phyloP scores from a whole-genome alignment of 2,888 invertebrate genomes.

The Thelaira solivaga region DNA sequence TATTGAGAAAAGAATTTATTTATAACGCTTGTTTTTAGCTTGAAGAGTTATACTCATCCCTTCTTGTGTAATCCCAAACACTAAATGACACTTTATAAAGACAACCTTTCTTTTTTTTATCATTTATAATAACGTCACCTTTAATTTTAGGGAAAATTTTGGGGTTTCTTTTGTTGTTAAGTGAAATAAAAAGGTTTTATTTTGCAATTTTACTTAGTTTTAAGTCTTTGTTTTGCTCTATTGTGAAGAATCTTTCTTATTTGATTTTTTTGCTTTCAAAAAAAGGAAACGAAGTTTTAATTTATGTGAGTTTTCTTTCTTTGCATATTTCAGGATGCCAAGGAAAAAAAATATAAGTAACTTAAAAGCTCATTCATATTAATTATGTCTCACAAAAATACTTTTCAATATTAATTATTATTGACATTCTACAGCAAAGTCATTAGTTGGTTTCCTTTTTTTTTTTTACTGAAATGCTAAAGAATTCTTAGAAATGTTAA shows the following conservation, averaged over 20 bases:
- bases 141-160: conserved; percentile 26
- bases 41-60: background rate
- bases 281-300: background rate
- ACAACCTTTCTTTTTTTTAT: conserved; percentile 17
- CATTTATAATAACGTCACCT: conserved; percentile 59
- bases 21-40: background rate
- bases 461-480: too few relatives aligned
- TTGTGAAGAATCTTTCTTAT: background rate
- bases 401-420: conserved; percentile 23
- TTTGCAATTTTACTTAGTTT: background rate
- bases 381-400: conserved; percentile 36
- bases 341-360: too few relatives aligned
- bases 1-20: background rate
- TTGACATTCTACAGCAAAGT: conserved; percentile 16
- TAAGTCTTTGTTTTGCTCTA: background rate
- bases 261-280: background rate
- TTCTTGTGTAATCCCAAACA: background rate
- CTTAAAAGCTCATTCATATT: conserved; percentile 16
- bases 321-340: conserved; percentile 7
- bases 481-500: background rate
- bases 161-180: conserved; percentile 33
- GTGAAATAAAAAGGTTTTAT: conserved; percentile 10
- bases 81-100: background rate
- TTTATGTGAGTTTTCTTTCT: background rate
- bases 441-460: background rate